A percentile compares a stretch with the other conserved stretches of the same genome.
Conservation (phyloP, 2,888 invertebrate genomes). For the Dynastes grantii region DNA sequence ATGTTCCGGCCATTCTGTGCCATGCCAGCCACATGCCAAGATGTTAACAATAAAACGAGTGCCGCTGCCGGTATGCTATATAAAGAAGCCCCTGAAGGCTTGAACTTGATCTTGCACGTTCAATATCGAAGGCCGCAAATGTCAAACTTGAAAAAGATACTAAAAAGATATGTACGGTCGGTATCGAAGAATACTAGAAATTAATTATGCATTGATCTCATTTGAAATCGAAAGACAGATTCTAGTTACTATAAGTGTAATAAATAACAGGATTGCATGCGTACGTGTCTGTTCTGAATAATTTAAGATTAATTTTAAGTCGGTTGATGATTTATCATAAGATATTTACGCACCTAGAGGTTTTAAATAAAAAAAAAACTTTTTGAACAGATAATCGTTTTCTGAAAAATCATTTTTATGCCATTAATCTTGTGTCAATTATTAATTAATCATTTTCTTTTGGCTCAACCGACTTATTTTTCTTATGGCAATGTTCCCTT, state of each 20-base stretch:
- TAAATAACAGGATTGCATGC: conserved; percentile 8
- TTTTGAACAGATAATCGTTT: neutral
- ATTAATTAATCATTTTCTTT: conserved; percentile 2
- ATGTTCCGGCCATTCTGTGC: conserved; percentile 39
- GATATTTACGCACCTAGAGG: neutral
- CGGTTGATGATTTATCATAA: conserved; percentile 3
- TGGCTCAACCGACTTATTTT: neutral
- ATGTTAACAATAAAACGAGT: conserved; percentile 51
- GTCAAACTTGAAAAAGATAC: conserved; percentile 21
- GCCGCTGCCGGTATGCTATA: conserved; percentile 38
- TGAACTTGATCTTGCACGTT: conserved; percentile 47
- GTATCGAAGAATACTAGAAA: conserved; percentile 7
- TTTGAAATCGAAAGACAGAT: conserved; percentile 1
- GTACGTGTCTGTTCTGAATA: conserved; percentile 2
- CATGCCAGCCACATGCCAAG: conserved; percentile 49
- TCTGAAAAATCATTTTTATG: neutral
- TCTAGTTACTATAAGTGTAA: neutral
- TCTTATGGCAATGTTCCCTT: too few relatives aligned
- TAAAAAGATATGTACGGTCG: conserved; percentile 1
- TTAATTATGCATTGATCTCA: conserved; percentile 5
- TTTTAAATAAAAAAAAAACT: neutral
- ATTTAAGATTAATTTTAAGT: conserved; percentile 8
- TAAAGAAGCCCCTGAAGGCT: conserved; percentile 34
- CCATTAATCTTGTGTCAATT: neutral
- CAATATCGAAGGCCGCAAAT: conserved; percentile 42